Evolutionary conservation across 2,888 invertebrate species (phyloP), one percentile per base, ranked within the genome.

Genomic region (Apotomis capreana): DNA sequence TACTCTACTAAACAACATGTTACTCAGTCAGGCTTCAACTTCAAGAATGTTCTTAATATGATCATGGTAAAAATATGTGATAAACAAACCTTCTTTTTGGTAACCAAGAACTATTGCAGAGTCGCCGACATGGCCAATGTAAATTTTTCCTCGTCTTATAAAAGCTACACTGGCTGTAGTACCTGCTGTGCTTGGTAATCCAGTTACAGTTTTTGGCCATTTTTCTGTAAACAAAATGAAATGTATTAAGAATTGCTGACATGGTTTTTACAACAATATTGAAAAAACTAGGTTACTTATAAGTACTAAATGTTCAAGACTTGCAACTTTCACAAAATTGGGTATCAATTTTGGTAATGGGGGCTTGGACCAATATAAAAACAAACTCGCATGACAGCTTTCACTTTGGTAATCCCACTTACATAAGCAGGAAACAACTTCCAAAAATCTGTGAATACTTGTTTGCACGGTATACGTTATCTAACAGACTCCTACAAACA

Each of bases 71-170:
- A 36, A 15, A 52, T 58, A 26, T 26, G 13, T 58, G 46, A 15
- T 46, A 68, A 74, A 84, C 85, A 78, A 75, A 94, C 95, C 95
- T 78, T 95, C 95, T 78, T 96, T 95, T 85, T 97, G 96, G 86
- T 96, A 96, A 26, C 98, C 98, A 64, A 98, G 93, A 10, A 98
- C 97, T 82, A 99, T 98, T 40, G 97, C 98, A 0, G 99, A 99
- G 91, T 99, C 99, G n/a, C 99, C 99, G 1, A 99, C 99, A 93
- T 99, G 99, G 3, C 99, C 99, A 74, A 98, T 96, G 84, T 99
- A 99, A 79, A 99, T 96, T 94, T 99, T 99, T 52, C 98, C 97
- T 77, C 97, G 95, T 73, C 98, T 95, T 80, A 99, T 98, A 86
- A 99, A 98, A 4, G 98, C 98, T 70, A 99, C 96, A 83, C 98